Conservation (phyloP, 2,113 vertebrate genomes). For the Trachemys scripta region DNA sequence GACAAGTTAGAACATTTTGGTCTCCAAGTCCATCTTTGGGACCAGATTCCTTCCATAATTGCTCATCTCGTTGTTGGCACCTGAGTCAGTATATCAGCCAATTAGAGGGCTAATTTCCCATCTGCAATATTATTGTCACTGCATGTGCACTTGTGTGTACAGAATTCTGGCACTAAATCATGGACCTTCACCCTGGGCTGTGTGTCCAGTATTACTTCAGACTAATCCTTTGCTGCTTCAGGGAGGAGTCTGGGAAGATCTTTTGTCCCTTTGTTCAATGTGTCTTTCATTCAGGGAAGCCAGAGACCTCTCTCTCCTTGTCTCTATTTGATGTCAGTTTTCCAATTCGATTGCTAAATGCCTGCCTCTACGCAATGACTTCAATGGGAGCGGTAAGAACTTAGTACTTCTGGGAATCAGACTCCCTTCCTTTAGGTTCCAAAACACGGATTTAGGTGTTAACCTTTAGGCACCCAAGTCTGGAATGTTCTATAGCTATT, state of each 20-base stretch:
- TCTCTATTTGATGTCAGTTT: not conserved
- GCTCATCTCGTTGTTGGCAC: not conserved
- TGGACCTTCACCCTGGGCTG: not conserved
- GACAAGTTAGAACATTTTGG: not conserved
- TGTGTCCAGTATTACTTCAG: not conserved
- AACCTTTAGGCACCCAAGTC: not conserved
- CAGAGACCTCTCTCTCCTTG: not conserved
- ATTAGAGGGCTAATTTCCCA: not conserved
- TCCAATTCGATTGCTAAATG: fast-evolving
- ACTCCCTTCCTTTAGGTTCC: not conserved
- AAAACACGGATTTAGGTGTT: not conserved
- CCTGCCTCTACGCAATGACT: not conserved
- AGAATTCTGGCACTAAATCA: not conserved
- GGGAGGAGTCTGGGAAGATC: not conserved
- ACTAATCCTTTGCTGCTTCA: not conserved
- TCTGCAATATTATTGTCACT: not conserved
- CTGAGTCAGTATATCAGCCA: not conserved
- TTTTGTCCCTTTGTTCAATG: not conserved
- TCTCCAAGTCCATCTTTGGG: not conserved
- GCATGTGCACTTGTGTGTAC: not conserved
- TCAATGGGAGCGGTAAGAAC: not conserved
- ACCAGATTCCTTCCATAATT: not conserved
- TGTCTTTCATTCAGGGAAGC: not conserved
- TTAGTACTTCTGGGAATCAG: not conserved
- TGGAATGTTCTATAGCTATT: not conserved